These are phyloP conservation scores for Paragorgia papillata DNA, from an alignment of 92 coral and sea anemone genomes.

Conservation along the genomic window DNA sequence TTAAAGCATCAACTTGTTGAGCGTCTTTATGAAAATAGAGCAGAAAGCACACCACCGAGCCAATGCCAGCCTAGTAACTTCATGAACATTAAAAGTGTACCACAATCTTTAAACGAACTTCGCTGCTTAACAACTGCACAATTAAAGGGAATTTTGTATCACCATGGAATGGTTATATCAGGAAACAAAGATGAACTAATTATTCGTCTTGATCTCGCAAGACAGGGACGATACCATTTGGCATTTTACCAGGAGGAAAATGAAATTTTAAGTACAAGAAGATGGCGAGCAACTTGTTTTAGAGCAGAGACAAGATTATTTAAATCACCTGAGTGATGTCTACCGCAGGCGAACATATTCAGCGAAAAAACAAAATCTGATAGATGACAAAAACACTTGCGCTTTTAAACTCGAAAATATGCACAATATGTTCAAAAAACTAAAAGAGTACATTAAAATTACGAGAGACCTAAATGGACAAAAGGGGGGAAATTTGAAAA, in stretches of 20 bases:
- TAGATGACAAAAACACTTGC: not conserved
- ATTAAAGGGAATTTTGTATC: not conserved
- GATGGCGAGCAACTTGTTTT: slow-evolving; percentile 24
- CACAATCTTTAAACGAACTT: slow-evolving; percentile 4
- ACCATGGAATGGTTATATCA: not conserved
- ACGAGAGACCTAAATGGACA: not conserved
- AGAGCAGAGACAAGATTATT: slow-evolving; percentile 15
- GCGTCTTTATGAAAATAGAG: not conserved
- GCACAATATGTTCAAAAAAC: too few species aligned
- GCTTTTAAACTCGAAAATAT: not conserved
- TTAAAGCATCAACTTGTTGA: slow-evolving; percentile 22
- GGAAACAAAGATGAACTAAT: slow-evolving; percentile 24
- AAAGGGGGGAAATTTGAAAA: not conserved
- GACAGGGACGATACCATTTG: not conserved
- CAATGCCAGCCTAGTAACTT: not conserved
- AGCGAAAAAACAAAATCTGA: not conserved
- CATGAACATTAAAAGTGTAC: not conserved
- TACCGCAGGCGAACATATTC: slow-evolving; percentile 15
- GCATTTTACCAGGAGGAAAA: slow-evolving; percentile 11
- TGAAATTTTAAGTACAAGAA: slow-evolving; percentile 10
- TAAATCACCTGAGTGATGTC: not conserved
- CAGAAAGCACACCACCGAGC: not conserved
- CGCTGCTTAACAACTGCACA: not conserved
- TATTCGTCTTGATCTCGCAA: not conserved
- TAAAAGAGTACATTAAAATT: not conserved